These are phyloP conservation scores for Drosophila neonasuta DNA, from an alignment of 2,888 invertebrate genomes.

Conservation along the genomic window DNA sequence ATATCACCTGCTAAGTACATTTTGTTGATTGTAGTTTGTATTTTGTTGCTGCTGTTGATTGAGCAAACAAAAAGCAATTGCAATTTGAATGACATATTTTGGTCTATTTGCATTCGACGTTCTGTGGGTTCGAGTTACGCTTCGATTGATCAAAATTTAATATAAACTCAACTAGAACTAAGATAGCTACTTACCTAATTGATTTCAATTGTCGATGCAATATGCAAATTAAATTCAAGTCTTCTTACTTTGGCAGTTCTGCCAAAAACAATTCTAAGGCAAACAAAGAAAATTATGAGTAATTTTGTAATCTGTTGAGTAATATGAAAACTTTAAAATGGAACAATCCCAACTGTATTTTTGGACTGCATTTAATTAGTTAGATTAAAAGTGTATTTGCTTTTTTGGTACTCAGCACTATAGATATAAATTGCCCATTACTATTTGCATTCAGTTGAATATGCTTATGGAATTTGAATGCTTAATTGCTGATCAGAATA, in stretches of 20 bases:
- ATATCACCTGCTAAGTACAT: slow-evolving; percentile 13
- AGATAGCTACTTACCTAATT: slow-evolving; percentile 48
- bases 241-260: slow-evolving; percentile 6
- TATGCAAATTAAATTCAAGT: slow-evolving; percentile 25
- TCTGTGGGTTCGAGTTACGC: slow-evolving; percentile 15
- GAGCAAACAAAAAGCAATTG: slow-evolving; percentile 62
- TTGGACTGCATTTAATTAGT: slow-evolving; percentile 24
- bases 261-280: slow-evolving; percentile 31
- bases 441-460: neutral
- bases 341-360: slow-evolving; percentile 1
- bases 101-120: slow-evolving; percentile 49
- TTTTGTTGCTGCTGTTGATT: slow-evolving; percentile 48
- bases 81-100: slow-evolving; percentile 56
- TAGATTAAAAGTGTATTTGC: slow-evolving; percentile 15
- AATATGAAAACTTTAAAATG: slow-evolving; percentile 27
- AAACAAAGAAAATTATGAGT: slow-evolving; percentile 15
- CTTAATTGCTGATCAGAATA: neutral
- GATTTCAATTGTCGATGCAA: slow-evolving; percentile 44
- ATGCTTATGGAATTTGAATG: neutral
- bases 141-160: slow-evolving; percentile 26
- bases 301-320: slow-evolving; percentile 14
- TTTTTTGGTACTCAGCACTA: neutral
- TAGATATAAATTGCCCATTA: neutral
- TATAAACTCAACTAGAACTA: slow-evolving; percentile 13
- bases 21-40: slow-evolving; percentile 5